Conservation (phyloP, 2,797 vertebrate species). For the Lithobates sylvaticus region DNA sequence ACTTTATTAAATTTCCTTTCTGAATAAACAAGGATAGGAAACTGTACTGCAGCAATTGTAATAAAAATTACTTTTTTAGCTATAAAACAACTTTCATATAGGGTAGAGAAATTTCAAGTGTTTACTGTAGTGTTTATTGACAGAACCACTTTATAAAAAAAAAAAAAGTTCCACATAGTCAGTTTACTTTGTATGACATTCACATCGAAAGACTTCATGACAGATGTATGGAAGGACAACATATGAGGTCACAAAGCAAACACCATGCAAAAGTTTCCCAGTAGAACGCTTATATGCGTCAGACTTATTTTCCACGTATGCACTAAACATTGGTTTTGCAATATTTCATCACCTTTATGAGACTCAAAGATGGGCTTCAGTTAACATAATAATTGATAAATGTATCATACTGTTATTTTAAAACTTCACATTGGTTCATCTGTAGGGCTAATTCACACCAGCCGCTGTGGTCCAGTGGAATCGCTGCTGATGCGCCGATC, state of each 20-base stretch:
- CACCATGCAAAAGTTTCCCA: slow-evolving; percentile 6
- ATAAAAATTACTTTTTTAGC: background rate
- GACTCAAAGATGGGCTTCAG: background rate
- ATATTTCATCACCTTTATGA: background rate
- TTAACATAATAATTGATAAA: background rate
- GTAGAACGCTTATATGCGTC: background rate
- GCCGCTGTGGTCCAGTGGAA: too few species aligned
- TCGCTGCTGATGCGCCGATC: too few species aligned
- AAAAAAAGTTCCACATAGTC: background rate
- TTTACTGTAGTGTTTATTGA: background rate
- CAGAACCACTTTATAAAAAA: too few species aligned
- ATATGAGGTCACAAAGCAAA: slow-evolving; percentile 12
- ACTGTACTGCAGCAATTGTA: background rate
- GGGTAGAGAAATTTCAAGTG: background rate
- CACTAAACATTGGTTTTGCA: background rate
- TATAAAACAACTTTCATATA: background rate
- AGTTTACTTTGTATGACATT: slow-evolving; percentile 7
- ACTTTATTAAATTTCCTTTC: too few species aligned
- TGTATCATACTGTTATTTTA: background rate
- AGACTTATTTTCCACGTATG: slow-evolving; percentile 1
- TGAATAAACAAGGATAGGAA: too few species aligned
- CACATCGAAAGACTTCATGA: slow-evolving; percentile 18
- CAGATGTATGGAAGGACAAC: slow-evolving; percentile 28
- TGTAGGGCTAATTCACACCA: too few species aligned
- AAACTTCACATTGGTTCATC: too few species aligned